Evolutionary conservation across 2,888 invertebrate genomes (phyloP), one percentile per base, ranked within the genome.

Genomic region (Subacronicta megacephala): DNA sequence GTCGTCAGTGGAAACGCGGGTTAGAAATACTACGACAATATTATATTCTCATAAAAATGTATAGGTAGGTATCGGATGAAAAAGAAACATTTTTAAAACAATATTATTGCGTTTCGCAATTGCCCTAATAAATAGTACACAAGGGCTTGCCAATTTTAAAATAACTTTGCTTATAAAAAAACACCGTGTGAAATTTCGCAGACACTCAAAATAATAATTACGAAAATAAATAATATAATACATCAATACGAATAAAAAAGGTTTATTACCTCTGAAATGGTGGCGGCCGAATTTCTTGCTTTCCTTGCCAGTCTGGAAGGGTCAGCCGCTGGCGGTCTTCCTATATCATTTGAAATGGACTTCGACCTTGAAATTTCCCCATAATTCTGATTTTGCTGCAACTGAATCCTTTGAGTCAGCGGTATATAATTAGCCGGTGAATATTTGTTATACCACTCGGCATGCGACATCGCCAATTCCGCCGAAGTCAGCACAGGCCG

Each of bases 361-460:
- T 95, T 95, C 0, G 95, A 95, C 46, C 93, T 81, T 0, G 93
- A 82, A 12, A 94, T 93, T 52, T 94, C 93, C 0, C 89, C 87
- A 60, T 87, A 90, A 43, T 83, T 88, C 66, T 89, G 87, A n/a
- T 84, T 85, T 50, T 69, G 62, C 2, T 84, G 84, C 13, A 85
- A 86, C 43, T 92, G 90, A 0, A 93, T 74, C 53, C 94, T 81
- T 62, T 94, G 93, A 0, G 95, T 93, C 36, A 92, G 77, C 62
- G 97, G 97, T 80, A 96, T 95, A 87, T 97, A 97, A 83, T 96
- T 96, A 36, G 96, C 95, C 44, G 97, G 96, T 35, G 97, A 97
- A 82, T 97, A 97, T 87, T 96, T 97, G 79, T 96, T 96, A 82
- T 96, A 96, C 63, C 97, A 88, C 65, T 97, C 97, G 29, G 96